Evolutionary conservation across 1,140 invertebrate species (phyloP), one percentile per base, ranked within the genome.

Genomic region (Phenacoccus solenopsis): DNA sequence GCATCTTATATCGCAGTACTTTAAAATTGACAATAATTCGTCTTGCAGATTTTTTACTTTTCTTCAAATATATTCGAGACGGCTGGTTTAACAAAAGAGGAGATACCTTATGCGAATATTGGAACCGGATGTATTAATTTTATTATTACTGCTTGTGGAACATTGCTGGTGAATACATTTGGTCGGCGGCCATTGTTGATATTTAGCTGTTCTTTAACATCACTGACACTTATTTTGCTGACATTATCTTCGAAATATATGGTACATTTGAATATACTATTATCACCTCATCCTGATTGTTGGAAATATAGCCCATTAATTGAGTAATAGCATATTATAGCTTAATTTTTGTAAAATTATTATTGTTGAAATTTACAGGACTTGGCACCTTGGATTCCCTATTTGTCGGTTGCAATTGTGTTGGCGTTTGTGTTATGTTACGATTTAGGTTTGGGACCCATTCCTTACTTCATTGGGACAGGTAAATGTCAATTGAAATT

Each of bases 391-490:
- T 88, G 86, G 83, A 87, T 94, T 82, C 84, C 87, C 32, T 86
- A 86, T 74, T 75, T 89, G 20, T 90, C 88, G 70, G 88, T 91
- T 35, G 77, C 84, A 1, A 82, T 86, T 1, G 86, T 93, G 5
- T 78, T 92, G 70, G 78, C 84, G 2, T 95, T 89, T 75, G 91
- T 96, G 28, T 81, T 91, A 28, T 86, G 86, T 71, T 95, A 92
- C 76, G 91, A 90, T 25, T 81, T 94, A 49, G 92, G 91, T 1
- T 80, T 92, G 30, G 90, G 90, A 16, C 91, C 93, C 1, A 93
- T 96, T 76, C 91, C 93, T 0, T 94, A 88, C 79, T 90, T 96
- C 75, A 91, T 95, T 75, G 91, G 89, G 13, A 86, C 89, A 75
- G 85, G 85, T 86, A 74, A 75, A 72, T 76, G 68, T 49, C 38